Base-by-base conservation (phyloP, 1,140 invertebrate genomes). In the Pseudomyrmex gracilis region DNA sequence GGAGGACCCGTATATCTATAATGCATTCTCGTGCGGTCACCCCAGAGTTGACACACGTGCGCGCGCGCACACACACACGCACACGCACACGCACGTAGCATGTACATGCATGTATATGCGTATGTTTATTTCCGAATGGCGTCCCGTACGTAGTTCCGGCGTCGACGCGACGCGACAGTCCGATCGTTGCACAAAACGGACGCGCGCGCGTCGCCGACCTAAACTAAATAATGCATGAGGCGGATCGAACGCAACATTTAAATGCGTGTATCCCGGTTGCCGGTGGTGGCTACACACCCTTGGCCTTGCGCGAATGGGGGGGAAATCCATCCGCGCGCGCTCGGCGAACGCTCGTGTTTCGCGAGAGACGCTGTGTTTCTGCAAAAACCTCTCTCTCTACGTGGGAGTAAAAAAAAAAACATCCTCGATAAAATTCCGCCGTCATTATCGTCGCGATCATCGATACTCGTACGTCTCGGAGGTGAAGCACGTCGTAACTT, bases 191-290 rank as follows among this genome's bases (percentile, higher is more conserved):
- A 76, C 86, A 88, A 90, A 88, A 88, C 86, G 89, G 73, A 88
- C 90, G 88, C 86, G 89, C 68, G 86, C 90, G 88, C 86, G 84
- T 83, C 87, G 76, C 80, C 89, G 73, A 53, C 61, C 84, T 85
- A 87, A 89, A 87, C 90, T 92, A 91, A 92, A 92, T 92, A 92
- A 92, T 92, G 91, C 91, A 92, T 91, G 90, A 92, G 90, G 34
- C 55, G 85, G 89, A 90, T 91, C 89, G 90, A 90, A 90, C 87
- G 90, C 86, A 85, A 91, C 90, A 90, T 92, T 92, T 91, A 91
- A 91, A 91, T 91, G 80, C 89, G 89, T 89, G 88, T 91, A 90
- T 70, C 17, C 60, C 71, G 85, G 63, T 73, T 66, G 61, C 63
- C 67, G 86, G n/a, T 61, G 82, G 24, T 66, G 57, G 73, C 67